Evolutionary conservation across 2,888 invertebrate genomes (phyloP), one percentile per base, ranked within the genome.

Genomic region (Synergus umbraculus): DNA sequence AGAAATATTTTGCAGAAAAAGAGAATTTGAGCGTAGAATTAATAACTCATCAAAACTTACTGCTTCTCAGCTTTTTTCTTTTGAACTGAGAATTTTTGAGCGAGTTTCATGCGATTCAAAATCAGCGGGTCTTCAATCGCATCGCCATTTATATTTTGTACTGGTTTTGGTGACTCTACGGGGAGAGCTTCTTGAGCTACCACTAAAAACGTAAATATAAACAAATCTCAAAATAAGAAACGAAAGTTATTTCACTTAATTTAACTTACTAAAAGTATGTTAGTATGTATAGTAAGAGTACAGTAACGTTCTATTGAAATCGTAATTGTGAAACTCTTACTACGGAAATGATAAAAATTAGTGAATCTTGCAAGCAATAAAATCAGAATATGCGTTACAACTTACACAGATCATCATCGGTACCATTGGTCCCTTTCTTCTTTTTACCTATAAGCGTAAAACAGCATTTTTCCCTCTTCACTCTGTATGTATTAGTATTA

Each of bases 91-190:
- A 97, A 92, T 91, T 97, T 97, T 88, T 96, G 96, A 46, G 96
- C 96, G 85, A 98, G 93, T 91, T 96, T 97, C 76, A 96, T 95
- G 79, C 97, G 94, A 92, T 97, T 97, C 81, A 95, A 95, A 22
- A 95, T 93, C 77, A 97, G 94, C 43, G 95, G 93, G 82, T 96
- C 96, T 85, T 96, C 96, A 46, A 89, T 79, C 13, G 83, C 78
- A 79, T 90, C 87, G 46, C 90, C 89, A 82, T 91, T 91, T 46
- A 92, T 91, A 81, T 94, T 93, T 85, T 91, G 90, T 15, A 88
- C 82, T 66, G 92, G 88, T 82, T 89, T 89, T 12, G 89, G 85
- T 22, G 87, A 84, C 78, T 87, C 80, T 65, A 92, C 92, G 85
- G 94, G 91, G 78, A 90, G 92, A 87, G 87, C 79, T 84, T 91